Conservation (phyloP, 30 jellyfish, hydroid and myxozoan genomes). For the Pelagia noctiluca region DNA sequence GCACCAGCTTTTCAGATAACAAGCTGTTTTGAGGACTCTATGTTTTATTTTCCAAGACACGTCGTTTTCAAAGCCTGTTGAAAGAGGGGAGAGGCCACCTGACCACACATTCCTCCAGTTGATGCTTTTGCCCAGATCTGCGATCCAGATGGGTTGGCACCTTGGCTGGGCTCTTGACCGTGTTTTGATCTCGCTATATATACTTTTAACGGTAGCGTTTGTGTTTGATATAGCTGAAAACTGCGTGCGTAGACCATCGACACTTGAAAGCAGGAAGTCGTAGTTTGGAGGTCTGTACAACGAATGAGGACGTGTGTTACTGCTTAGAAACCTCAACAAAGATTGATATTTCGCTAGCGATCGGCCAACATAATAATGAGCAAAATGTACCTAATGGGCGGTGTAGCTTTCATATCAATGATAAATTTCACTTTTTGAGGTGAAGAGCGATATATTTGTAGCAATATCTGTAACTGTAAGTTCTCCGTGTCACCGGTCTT, state of each 20-base stretch:
- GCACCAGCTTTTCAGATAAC: neutral
- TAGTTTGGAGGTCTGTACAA: neutral
- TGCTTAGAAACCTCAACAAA: neutral
- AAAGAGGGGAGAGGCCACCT: neutral
- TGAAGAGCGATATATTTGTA: neutral
- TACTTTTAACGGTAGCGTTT: neutral
- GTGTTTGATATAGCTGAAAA: neutral
- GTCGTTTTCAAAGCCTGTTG: neutral
- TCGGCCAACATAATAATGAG: neutral
- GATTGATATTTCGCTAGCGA: neutral
- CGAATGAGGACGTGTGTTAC: neutral
- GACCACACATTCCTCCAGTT: neutral
- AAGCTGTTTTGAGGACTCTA: neutral
- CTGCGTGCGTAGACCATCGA: neutral
- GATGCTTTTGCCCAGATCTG: neutral
- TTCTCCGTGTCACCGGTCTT: neutral
- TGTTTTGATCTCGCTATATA: neutral
- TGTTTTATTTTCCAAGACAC: neutral
- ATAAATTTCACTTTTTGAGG: neutral
- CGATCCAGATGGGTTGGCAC: neutral
- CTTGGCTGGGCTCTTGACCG: neutral
- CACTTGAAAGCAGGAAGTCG: neutral
- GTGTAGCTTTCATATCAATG: neutral
- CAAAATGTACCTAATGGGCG: conserved; percentile 7
- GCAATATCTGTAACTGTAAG: neutral